These are phyloP conservation scores for Alviniconcha marisindica DNA, from an alignment of 1,140 invertebrate genomes.

Conservation along the genomic window DNA sequence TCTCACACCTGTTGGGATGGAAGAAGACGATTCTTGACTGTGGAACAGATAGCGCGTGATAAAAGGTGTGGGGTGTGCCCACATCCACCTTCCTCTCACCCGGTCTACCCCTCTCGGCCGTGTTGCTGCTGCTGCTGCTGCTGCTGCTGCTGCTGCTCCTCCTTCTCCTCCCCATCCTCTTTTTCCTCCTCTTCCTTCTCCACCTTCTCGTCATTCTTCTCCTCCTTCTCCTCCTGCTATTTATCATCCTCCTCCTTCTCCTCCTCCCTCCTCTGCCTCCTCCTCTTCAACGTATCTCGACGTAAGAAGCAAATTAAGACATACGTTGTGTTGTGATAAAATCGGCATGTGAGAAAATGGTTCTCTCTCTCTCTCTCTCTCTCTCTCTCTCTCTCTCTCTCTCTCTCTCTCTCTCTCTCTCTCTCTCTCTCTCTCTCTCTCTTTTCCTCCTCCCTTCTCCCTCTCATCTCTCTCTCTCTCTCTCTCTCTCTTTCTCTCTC, in stretches of 20 bases:
- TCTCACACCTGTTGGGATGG: not conserved
- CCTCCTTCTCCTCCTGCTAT: not conserved
- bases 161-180: too few relatives aligned
- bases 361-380: slow-evolving; percentile 4
- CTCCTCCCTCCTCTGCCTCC: not conserved
- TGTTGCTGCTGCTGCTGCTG: too few relatives aligned
- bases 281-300: too few relatives aligned
- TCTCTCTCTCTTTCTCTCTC: slow-evolving; percentile 11
- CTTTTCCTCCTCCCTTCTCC: not conserved
- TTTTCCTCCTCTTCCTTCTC: not conserved
- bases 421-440: not conserved
- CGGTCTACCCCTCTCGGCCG: too few relatives aligned
- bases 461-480: not conserved
- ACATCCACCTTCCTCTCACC: too few relatives aligned
- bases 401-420: not conserved
- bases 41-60: too few relatives aligned
- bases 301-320: too few relatives aligned
- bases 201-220: not conserved
- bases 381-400: slow-evolving; percentile 1
- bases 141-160: too few relatives aligned
- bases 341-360: too few relatives aligned
- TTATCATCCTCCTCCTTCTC: not conserved
- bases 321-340: too few relatives aligned
- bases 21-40: too few relatives aligned
- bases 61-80: too few relatives aligned